These are phyloP conservation scores for Hedychridium roseum DNA, from an alignment of 2,888 invertebrate species.

Conservation along the genomic window DNA sequence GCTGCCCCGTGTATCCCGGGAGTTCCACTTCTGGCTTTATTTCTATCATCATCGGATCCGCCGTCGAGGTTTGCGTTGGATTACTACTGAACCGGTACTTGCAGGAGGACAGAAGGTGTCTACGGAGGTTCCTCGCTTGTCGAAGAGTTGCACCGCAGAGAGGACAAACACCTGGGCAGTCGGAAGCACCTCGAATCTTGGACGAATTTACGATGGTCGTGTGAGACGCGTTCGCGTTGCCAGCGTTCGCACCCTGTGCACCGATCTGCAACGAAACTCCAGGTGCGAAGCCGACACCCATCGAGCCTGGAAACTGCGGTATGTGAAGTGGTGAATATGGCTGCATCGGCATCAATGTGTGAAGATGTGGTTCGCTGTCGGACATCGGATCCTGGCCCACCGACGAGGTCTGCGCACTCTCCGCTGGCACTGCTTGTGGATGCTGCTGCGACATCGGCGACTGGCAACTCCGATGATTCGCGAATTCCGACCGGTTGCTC, in stretches of 20 bases:
- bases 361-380: conserved; percentile 52
- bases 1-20: conserved; percentile 40
- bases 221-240: too few species aligned
- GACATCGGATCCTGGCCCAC: conserved; percentile 47
- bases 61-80: conserved; percentile 36
- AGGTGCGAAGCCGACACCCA: conserved; percentile 44
- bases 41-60: conserved; percentile 52
- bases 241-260: conserved; percentile 22
- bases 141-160: conserved; percentile 69
- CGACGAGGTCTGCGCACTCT: conserved; percentile 40
- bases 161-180: conserved; percentile 71
- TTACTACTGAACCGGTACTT: conserved; percentile 58
- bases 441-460: conserved; percentile 37
- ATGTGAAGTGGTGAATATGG: conserved; percentile 59
- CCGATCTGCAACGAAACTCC: conserved; percentile 26
- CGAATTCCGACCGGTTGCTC: conserved; percentile 47
- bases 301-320: conserved; percentile 56
- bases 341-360: conserved; percentile 58
- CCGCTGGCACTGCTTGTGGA: conserved; percentile 36
- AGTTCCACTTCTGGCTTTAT: conserved; percentile 57
- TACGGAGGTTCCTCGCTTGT: conserved; percentile 69
- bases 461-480: conserved; percentile 47
- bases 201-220: conserved; percentile 57
- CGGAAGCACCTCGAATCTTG: conserved; percentile 69
- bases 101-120: conserved; percentile 66